phyloP scores from a whole-genome alignment of 2,888 invertebrate genomes.

The Drosophila greeni region DNA sequence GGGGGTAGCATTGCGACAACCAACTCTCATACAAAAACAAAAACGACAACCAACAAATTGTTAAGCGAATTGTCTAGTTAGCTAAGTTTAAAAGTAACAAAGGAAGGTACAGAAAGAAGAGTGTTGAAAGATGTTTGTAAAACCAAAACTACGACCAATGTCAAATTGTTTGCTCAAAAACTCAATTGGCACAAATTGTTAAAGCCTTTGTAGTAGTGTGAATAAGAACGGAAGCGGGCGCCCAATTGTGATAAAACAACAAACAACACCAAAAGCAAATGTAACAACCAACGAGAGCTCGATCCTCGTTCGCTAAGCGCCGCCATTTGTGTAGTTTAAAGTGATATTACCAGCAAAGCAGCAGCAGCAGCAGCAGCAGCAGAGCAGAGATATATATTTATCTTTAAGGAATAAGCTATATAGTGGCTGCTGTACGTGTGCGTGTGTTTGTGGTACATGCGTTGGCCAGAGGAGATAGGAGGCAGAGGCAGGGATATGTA shows the following conservation, averaged over 20 bases:
- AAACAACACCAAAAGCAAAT: constrained; percentile 52
- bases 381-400: constrained; percentile 30
- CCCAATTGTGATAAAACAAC: constrained; percentile 63
- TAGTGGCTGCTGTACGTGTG: constrained; percentile 15
- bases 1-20: constrained; percentile 41
- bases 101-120: constrained; percentile 22
- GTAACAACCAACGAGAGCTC: constrained; percentile 45
- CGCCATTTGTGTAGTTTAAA: constrained; percentile 71
- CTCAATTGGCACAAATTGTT: constrained; percentile 61
- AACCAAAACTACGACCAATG: constrained; percentile 59
- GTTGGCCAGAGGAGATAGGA: constrained; percentile 25
- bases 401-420: constrained; percentile 24
- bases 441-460: constrained; percentile 22
- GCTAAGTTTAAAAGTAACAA: constrained; percentile 60
- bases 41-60: constrained; percentile 56
- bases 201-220: constrained; percentile 67
- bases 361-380: constrained; percentile 22
- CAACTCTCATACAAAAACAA: constrained; percentile 50
- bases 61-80: constrained; percentile 73
- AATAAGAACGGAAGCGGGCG: constrained; percentile 55
- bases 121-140: constrained; percentile 51
- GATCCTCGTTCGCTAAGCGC: constrained; percentile 49
- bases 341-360: constrained; percentile 63
- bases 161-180: constrained; percentile 66
- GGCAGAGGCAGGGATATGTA: constrained; percentile 29